Percentiles rank a stretch among this genome's conserved stretches.
Conservation (phyloP, 2,888 invertebrate genomes). For the Nephrotoma flavescens region DNA sequence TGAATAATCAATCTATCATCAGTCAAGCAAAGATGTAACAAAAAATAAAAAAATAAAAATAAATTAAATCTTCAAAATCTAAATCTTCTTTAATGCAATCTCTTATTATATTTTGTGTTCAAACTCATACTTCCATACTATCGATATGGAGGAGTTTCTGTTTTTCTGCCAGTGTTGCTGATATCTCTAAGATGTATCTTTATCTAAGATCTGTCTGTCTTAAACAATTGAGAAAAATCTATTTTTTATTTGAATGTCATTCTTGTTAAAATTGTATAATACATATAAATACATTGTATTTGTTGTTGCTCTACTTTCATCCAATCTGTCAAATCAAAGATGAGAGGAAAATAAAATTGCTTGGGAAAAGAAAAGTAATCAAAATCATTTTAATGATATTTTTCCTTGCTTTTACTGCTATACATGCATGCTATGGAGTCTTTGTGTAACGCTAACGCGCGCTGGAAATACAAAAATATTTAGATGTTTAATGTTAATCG, state of each 20-base stretch:
- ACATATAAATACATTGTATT: neutral
- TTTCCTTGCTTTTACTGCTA: neutral
- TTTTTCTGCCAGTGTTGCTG: neutral
- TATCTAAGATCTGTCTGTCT: neutral
- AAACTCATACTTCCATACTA: neutral
- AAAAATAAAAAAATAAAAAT: neutral
- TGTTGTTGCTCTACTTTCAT: neutral
- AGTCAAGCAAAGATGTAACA: neutral
- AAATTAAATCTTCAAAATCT: neutral
- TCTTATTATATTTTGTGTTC: neutral
- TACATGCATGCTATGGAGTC: too few relatives aligned
- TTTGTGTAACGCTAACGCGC: too few relatives aligned
- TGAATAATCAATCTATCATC: neutral
- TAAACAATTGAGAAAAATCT: neutral
- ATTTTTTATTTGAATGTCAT: neutral
- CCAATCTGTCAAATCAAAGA: neutral
- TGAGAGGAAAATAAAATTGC: neutral
- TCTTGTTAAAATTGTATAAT: neutral
- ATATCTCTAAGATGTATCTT: neutral
- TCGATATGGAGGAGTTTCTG: neutral
- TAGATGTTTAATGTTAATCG: too few relatives aligned
- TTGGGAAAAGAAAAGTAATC: neutral
- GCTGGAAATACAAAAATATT: too few relatives aligned
- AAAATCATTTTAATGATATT: neutral
- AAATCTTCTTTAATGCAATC: neutral